A percentile compares a stretch with the other conserved stretches of the same genome.
Conservation (phyloP, 2,113 vertebrate genomes). For the Perognathus longimembris region DNA sequence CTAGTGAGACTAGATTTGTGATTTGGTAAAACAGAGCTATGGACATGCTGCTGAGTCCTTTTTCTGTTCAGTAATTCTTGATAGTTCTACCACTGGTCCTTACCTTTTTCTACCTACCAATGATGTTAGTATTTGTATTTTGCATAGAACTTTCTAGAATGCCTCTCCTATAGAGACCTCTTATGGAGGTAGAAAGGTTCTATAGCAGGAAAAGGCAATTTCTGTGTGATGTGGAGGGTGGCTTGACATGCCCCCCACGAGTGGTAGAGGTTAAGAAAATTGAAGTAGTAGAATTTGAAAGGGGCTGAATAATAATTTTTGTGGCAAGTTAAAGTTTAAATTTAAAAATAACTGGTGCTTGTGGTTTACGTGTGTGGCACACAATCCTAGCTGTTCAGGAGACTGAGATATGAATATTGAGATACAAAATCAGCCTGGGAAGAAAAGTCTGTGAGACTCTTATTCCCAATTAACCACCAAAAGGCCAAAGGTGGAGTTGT, state of each 20-base stretch:
- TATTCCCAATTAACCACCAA: too few species aligned
- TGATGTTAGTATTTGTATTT: neutral
- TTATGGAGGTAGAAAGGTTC: rapidly evolving
- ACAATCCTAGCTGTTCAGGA: too few species aligned
- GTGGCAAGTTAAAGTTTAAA: neutral
- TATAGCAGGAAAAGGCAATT: neutral
- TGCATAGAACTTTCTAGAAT: neutral
- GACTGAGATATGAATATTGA: too few species aligned
- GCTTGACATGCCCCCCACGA: neutral
- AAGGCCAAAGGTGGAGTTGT: too few species aligned
- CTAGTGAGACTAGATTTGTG: neutral
- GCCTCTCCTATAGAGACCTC: too few species aligned
- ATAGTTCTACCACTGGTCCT: neutral
- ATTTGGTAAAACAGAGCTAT: neutral
- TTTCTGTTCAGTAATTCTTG: neutral
- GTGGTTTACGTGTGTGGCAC: too few species aligned
- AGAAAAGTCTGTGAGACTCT: too few species aligned
- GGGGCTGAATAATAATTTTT: neutral
- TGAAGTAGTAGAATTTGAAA: neutral
- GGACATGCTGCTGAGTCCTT: neutral
- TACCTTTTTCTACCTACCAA: neutral
- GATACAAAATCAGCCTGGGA: too few species aligned
- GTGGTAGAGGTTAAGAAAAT: neutral
- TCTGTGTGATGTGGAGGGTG: too few species aligned
- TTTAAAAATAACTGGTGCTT: too few species aligned